A percentile compares a stretch with the other conserved stretches of the same genome.
Evolutionary conservation across 2,888 invertebrate genomes (phyloP).

Genomic region (Drosophila conformis): DNA sequence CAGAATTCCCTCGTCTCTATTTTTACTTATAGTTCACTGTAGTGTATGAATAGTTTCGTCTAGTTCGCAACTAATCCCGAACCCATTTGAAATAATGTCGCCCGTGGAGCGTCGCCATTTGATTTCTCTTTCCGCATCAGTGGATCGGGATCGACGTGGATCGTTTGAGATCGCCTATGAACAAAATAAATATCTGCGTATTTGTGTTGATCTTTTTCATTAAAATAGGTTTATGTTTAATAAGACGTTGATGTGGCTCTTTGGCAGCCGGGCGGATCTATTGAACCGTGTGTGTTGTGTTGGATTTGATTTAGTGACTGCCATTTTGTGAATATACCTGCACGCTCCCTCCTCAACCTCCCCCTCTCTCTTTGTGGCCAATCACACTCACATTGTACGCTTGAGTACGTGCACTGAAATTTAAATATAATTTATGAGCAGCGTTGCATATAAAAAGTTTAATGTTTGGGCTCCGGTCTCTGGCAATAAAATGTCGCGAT

Average conservation of each 20-base stretch:
- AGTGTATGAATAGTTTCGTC: slow-evolving; percentile 17
- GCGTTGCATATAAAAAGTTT: slow-evolving; percentile 58
- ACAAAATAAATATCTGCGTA: slow-evolving; percentile 43
- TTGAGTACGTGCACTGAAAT: slow-evolving; percentile 75
- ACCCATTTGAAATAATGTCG: slow-evolving; percentile 46
- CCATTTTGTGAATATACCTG: slow-evolving; percentile 65
- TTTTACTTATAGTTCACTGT: no score
- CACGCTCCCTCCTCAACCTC: slow-evolving; percentile 1
- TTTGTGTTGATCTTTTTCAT: slow-evolving; percentile 65
- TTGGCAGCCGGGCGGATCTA: slow-evolving; percentile 29
- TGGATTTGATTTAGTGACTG: slow-evolving; percentile 74
- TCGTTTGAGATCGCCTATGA: slow-evolving; percentile 26
- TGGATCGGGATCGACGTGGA: slow-evolving; percentile 39
- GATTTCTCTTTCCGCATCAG: slow-evolving; percentile 61
- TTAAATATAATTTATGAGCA: slow-evolving; percentile 77
- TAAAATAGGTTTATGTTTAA: slow-evolving; percentile 72
- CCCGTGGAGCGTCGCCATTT: slow-evolving; percentile 43
- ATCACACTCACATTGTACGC: slow-evolving; percentile 60
- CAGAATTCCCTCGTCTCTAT: not conserved
- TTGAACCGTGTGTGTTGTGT: slow-evolving; percentile 46
- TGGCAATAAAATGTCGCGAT: slow-evolving; percentile 77
- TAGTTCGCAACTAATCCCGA: slow-evolving; percentile 16
- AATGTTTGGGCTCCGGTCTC: slow-evolving; percentile 20
- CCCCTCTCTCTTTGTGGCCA: slow-evolving; percentile 1
- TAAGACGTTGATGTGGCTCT: slow-evolving; percentile 61